Evolutionary conservation across 2,888 invertebrate species (phyloP).

Genomic region (Polydrusus pterygomalis): DNA sequence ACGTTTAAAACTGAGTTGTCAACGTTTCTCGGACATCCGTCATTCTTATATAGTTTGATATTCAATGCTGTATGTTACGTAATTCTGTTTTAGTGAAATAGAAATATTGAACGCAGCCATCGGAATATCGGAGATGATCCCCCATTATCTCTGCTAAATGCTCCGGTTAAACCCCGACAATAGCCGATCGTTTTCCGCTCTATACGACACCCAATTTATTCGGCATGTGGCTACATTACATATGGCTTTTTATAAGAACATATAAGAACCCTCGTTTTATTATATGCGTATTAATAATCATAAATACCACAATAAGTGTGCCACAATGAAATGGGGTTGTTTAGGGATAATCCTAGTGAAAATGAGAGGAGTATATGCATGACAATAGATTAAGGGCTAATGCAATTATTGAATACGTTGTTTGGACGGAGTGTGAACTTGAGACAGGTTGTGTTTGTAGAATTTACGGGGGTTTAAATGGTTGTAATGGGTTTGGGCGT

Average conservation of each 20-base stretch:
- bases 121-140: background rate
- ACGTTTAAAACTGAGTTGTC: too few relatives aligned
- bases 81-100: background rate
- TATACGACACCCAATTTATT: background rate
- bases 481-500: constrained; percentile 8
- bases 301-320: constrained; percentile 54
- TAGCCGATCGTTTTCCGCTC: constrained; percentile 14
- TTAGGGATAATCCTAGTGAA: constrained; percentile 29
- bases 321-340: constrained; percentile 34
- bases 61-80: too few relatives aligned
- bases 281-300: constrained; percentile 55
- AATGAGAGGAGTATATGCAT: constrained; percentile 39
- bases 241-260: constrained; percentile 30
- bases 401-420: constrained; percentile 46
- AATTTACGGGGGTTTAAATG: constrained; percentile 31
- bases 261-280: constrained; percentile 29
- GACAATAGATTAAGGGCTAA: constrained; percentile 51
- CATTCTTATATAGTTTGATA: too few relatives aligned
- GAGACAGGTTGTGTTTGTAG: constrained; percentile 47
- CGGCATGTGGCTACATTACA: constrained; percentile 27
- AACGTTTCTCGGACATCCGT: too few relatives aligned
- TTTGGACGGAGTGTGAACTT: constrained; percentile 36
- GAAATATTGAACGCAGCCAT: background rate
- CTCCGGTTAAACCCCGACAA: constrained; percentile 11
- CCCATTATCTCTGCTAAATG: constrained; percentile 2